Base-by-base conservation (phyloP, 2,113 vertebrate species). In the Crypturellus undulatus region DNA sequence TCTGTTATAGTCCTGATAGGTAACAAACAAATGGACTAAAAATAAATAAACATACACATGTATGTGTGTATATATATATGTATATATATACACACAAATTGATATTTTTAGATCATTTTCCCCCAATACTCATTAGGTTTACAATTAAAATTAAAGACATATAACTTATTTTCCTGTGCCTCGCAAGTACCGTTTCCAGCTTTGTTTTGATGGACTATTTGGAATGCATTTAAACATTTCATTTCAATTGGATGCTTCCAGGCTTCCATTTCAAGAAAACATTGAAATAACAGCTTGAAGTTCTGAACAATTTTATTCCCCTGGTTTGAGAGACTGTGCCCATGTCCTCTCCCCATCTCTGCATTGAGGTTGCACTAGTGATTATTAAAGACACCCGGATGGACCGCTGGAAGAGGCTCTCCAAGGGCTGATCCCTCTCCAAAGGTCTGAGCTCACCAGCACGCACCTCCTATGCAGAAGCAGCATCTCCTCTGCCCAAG, bases 351-450 rank as follows among this genome's bases (percentile, higher is more conserved):
- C 38, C 38, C 52, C 45, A 25, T 20, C 15, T 24, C 19, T 5
- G 4, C 2, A 0, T 22, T 25, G 1, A 0, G 16, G 12, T 14
- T 8, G 4, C 64, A 25, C 2, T 43, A 9, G 34, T 1, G 43
- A 18, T 25, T 38, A 71, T 47, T 70, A 71, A 24, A 72, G 22
- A 38, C 51, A 38, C 12, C 20, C 52, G 21, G 17, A 26, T 54
- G 30, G 11, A 45, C 10, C 4, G n/a, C 45, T 45, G n/a, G 68
- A 38, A n/a, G 34, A 43, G n/a, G 64, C 12, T 88, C 34, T 25
- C 30, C 19, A 20, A 30, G 25, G 85, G 67, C 69, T 75, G 32
- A 56, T 2, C n/a, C 28, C 10, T 43, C 52, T 45, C 81, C 81
- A 4, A 38, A 47, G 1, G 1, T 32, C 47, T 3, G 3, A 63